phyloP scores from a whole-genome alignment of 2,797 vertebrate genomes.

The Rhinichthys osculus region DNA sequence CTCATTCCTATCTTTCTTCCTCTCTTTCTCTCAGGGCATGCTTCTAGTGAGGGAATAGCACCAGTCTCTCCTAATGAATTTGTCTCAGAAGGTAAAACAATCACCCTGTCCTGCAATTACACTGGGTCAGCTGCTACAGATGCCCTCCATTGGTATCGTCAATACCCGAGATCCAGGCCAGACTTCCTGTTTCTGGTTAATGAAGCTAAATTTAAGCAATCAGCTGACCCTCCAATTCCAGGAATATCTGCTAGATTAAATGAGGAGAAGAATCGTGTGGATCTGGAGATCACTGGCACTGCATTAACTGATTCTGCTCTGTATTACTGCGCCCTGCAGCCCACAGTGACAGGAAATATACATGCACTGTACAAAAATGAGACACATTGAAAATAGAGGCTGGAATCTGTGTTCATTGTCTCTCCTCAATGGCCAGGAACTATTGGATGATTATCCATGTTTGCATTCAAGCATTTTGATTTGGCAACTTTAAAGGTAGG shows the following conservation, averaged over 20 bases:
- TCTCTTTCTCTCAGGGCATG: not conserved
- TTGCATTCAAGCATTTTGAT: not conserved
- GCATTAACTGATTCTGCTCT: not conserved
- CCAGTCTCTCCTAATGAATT: not conserved
- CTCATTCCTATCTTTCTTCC: not conserved
- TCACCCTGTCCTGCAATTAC: conserved; percentile 50
- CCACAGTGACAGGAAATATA: conserved; percentile 10
- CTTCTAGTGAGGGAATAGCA: conserved; percentile 35
- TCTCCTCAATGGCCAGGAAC: not conserved
- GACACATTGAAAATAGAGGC: not conserved
- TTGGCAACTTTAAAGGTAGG: not conserved
- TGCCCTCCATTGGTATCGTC: conserved; percentile 50
- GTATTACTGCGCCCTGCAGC: conserved; percentile 24
- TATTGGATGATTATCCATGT: not conserved
- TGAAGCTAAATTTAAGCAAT: conserved; percentile 13
- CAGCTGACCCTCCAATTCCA: conserved; percentile 32
- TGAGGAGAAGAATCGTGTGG: conserved; percentile 20
- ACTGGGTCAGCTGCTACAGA: conserved; percentile 19
- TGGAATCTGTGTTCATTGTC: not conserved
- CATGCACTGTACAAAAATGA: not conserved
- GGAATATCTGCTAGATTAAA: conserved; percentile 40
- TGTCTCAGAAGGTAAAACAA: conserved; percentile 15
- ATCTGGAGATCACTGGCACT: conserved; percentile 29
- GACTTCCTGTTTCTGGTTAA: conserved; percentile 40
- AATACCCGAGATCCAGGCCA: conserved; percentile 43